Conservation (phyloP, 2,888 invertebrate genomes). For the Halictus quadricinctus region DNA sequence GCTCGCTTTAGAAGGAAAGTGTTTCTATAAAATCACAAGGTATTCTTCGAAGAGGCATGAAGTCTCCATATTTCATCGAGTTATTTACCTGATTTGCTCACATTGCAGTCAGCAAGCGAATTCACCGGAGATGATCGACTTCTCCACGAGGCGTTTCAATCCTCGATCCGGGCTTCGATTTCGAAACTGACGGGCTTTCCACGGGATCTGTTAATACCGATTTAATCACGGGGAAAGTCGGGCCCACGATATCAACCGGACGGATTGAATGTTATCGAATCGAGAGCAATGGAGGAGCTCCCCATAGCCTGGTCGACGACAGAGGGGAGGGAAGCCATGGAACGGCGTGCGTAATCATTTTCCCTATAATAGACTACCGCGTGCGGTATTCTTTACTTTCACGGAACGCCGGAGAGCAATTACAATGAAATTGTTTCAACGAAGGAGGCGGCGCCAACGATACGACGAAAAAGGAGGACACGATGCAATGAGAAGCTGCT, state of each 20-base stretch:
- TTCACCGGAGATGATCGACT: not conserved
- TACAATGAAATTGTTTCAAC: not conserved
- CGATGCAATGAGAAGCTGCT: not conserved
- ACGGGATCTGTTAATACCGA: not conserved
- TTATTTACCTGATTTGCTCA: not conserved
- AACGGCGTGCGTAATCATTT: conserved; percentile 9
- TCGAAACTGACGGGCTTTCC: not conserved
- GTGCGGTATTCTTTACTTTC: not conserved
- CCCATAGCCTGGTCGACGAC: not conserved
- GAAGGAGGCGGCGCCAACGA: not conserved
- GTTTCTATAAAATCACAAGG: not conserved
- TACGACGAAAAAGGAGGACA: not conserved
- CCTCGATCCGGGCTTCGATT: not conserved
- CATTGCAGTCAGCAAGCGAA: not conserved
- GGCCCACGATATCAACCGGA: not conserved
- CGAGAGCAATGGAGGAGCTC: not conserved
- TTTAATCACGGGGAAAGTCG: conserved; percentile 17
- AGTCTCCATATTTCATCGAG: not conserved
- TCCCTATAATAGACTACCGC: not conserved
- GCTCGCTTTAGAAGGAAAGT: not conserved
- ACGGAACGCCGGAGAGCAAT: not conserved
- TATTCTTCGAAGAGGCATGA: not conserved
- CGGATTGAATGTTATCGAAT: conserved; percentile 24
- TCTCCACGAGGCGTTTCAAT: not conserved
- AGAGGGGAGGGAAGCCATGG: not conserved